Conservation (phyloP, 2,797 vertebrate genomes). For the Calcarius lapponicus region DNA sequence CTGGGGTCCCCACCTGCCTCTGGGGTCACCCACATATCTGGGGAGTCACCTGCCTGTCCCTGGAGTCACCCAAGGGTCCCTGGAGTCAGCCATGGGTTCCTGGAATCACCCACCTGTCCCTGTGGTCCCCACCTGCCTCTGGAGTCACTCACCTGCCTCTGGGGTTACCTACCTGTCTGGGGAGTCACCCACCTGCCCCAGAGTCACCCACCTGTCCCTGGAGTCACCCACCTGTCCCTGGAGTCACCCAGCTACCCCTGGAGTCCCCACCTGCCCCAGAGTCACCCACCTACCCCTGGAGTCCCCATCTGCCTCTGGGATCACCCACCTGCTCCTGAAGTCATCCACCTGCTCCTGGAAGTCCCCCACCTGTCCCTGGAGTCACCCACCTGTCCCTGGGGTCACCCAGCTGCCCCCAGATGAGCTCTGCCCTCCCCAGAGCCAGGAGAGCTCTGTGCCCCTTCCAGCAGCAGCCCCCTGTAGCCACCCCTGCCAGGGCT, state of each 20-base stretch:
- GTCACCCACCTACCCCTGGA: fast-evolving
- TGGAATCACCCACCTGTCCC: too few relatives aligned
- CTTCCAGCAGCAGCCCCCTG: not conserved
- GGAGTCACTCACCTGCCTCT: too few relatives aligned
- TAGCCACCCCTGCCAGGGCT: too few relatives aligned
- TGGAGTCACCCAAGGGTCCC: fast-evolving
- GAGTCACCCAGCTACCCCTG: fast-evolving
- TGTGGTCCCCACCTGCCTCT: fast-evolving
- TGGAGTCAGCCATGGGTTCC: too few relatives aligned
- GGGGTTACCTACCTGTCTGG: too few relatives aligned
- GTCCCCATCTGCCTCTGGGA: fast-evolving
- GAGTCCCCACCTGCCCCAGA: fast-evolving
- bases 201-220: too few relatives aligned
- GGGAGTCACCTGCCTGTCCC: fast-evolving
- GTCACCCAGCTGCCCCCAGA: too few relatives aligned
- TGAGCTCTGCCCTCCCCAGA: not conserved
- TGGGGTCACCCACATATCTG: fast-evolving
- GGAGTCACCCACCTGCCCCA: fast-evolving
- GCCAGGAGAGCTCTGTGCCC: not conserved
- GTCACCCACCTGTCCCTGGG: fast-evolving
- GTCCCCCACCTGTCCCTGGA: fast-evolving
- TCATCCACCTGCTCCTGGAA: too few relatives aligned
- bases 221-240: too few relatives aligned
- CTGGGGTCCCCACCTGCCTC: fast-evolving
- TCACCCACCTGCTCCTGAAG: fast-evolving